phyloP scores from a whole-genome alignment of 2,888 invertebrate species.

The Holacanthella duospinosa region DNA sequence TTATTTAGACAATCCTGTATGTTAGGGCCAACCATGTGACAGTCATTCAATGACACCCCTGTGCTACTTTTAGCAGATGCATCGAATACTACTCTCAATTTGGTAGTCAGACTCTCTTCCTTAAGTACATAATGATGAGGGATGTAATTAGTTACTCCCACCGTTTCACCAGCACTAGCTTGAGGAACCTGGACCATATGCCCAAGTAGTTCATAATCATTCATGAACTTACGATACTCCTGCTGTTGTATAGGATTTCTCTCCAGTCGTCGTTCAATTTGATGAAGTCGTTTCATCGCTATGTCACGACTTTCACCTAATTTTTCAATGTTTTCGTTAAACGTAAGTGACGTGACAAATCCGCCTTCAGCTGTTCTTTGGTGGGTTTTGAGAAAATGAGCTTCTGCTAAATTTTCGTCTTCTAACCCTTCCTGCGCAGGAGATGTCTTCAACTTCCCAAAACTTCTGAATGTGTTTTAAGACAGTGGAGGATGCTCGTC shows the following conservation, averaged over 20 bases:
- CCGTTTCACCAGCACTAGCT: neutral
- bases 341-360: neutral
- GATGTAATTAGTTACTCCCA: neutral
- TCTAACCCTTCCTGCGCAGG: neutral
- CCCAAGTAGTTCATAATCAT: neutral
- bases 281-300: neutral
- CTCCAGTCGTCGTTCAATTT: neutral
- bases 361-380: neutral
- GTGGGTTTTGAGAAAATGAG: neutral
- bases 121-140: neutral
- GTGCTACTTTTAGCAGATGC: constrained; percentile 16
- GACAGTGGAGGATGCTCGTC: too few species aligned
- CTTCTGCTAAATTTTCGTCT: neutral
- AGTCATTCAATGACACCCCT: constrained; percentile 39
- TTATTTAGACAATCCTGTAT: constrained; percentile 39
- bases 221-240: neutral
- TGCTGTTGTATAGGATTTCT: neutral
- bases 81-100: constrained; percentile 33
- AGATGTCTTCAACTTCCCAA: neutral
- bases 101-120: neutral
- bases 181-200: neutral
- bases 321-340: neutral
- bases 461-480: neutral
- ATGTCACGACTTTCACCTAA: neutral
- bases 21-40: constrained; percentile 38